Percentiles rank a stretch among this genome's conserved stretches.
phyloP scores from a whole-genome alignment of 2,888 invertebrate species.

The Drosophila neotestacea region DNA sequence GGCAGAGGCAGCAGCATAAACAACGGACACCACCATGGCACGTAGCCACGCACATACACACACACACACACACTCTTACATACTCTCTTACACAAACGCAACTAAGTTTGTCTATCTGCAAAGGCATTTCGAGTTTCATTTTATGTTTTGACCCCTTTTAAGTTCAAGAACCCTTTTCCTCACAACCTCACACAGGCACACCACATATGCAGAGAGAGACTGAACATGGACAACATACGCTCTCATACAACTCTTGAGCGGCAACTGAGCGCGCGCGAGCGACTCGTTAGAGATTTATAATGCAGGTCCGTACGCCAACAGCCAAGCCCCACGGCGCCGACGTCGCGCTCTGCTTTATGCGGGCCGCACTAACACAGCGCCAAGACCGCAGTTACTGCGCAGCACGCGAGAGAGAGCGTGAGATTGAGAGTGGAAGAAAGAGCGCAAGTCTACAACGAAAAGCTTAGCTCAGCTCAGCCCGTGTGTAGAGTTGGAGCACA shows the following conservation, averaged over 20 bases:
- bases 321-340: conserved; percentile 52
- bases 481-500: conserved; percentile 65
- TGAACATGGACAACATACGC: conserved; percentile 45
- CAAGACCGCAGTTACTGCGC: conserved; percentile 43
- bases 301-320: conserved; percentile 53
- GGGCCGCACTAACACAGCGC: conserved; percentile 49
- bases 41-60: conserved; percentile 53
- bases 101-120: conserved; percentile 77
- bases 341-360: conserved; percentile 48
- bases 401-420: conserved; percentile 30
- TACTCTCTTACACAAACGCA: conserved; percentile 46
- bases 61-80: conserved; percentile 31
- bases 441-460: conserved; percentile 63
- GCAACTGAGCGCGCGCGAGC: conserved; percentile 69
- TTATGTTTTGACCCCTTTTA: conserved; percentile 84
- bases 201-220: conserved; percentile 7
- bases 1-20: conserved; percentile 52
- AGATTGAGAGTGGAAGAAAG: conserved; percentile 7
- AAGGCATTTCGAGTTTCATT: conserved; percentile 81
- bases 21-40: conserved; percentile 69
- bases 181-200: conserved; percentile 56
- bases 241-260: conserved; percentile 60
- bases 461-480: conserved; percentile 65
- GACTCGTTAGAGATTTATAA: conserved; percentile 72
- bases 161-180: conserved; percentile 85